Percentiles rank a stretch among this genome's conserved stretches.
Evolutionary conservation across 2,113 vertebrate species (phyloP).

Genomic region (Suricata suricatta): DNA sequence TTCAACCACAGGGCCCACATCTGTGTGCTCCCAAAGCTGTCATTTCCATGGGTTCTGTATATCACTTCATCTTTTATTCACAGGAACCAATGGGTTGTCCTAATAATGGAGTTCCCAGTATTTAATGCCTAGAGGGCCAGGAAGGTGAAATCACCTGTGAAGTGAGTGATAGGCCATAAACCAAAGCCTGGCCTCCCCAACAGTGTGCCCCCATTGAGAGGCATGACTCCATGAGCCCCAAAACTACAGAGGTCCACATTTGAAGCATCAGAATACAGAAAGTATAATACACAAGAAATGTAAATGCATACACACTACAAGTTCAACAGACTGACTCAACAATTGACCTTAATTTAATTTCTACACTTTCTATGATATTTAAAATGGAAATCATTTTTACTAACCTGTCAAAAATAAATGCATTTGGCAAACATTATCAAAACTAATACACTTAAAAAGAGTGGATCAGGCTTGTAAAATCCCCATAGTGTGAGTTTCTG

Average conservation of each 20-base stretch:
- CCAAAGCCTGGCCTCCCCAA: background rate
- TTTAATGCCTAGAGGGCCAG: background rate
- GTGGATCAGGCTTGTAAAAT: background rate
- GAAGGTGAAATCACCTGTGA: background rate
- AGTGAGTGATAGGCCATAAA: background rate
- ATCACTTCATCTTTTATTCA: background rate
- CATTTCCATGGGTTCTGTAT: background rate
- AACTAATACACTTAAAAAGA: background rate
- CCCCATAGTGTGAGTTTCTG: background rate
- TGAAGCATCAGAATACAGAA: background rate
- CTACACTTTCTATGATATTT: background rate
- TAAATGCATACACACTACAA: background rate
- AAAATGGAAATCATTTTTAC: background rate
- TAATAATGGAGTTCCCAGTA: background rate
- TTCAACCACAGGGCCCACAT: background rate
- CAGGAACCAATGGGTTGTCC: background rate
- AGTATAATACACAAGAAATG: background rate
- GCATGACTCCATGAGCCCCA: background rate
- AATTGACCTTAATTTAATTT: background rate
- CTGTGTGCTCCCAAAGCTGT: background rate
- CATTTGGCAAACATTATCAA: background rate
- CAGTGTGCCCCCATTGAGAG: background rate
- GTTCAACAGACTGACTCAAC: background rate
- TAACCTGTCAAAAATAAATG: background rate
- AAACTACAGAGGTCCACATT: background rate